Evolutionary conservation across 1,140 invertebrate genomes (phyloP).

Genomic region (Drepana arcuata): DNA sequence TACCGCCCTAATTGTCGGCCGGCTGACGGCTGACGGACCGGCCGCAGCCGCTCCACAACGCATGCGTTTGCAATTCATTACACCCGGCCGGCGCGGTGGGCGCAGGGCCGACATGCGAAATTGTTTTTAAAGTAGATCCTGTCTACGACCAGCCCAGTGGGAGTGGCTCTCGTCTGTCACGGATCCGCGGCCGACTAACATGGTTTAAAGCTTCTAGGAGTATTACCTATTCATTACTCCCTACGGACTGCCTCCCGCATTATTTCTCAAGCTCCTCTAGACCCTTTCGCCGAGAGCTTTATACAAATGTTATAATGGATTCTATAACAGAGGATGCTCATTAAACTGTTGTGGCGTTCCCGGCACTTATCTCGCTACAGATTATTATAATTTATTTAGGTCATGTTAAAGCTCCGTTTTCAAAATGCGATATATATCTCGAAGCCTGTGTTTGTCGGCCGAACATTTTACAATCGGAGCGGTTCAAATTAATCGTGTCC

Average conservation of each 20-base stretch:
- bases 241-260: constrained; percentile 4
- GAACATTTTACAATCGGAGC: constrained; percentile 7
- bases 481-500: constrained; percentile 15
- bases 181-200: constrained; percentile 38
- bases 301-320: constrained; percentile 8
- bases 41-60: constrained; percentile 16
- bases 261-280: constrained; percentile 1
- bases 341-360: constrained; percentile 6
- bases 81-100: constrained; percentile 2
- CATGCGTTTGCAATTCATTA: constrained; percentile 51
- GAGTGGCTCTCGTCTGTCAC: constrained; percentile 25
- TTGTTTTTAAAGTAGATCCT: constrained; percentile 49
- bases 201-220: constrained; percentile 18
- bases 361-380: constrained; percentile 7
- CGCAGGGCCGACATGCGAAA: constrained; percentile 34
- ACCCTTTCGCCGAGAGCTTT: constrained; percentile 1
- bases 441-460: constrained; percentile 7
- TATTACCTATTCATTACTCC: constrained; percentile 7
- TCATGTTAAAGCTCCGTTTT: constrained; percentile 4
- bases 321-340: constrained; percentile 5
- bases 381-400: constrained; percentile 13
- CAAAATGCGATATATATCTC: constrained; percentile 10
- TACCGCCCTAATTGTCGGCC: constrained; percentile 54
- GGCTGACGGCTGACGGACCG: constrained; percentile 38
- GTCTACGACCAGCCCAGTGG: constrained; percentile 21